Conservation (phyloP, 2,888 invertebrate species). For the Timandra comae region DNA sequence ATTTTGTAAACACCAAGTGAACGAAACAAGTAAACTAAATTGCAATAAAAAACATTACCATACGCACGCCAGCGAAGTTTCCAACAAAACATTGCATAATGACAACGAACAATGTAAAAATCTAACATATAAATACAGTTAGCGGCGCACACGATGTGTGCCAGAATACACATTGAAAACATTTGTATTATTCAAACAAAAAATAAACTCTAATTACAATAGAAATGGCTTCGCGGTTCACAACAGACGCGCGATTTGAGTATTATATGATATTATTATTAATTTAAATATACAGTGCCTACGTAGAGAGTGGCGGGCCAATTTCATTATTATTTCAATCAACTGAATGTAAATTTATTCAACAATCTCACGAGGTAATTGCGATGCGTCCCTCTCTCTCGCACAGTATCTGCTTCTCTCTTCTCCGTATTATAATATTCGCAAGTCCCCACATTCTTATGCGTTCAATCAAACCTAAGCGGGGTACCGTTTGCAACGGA, state of each 20-base stretch:
- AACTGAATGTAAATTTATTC: constrained; percentile 77
- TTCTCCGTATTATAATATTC: constrained; percentile 39
- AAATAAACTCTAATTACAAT: constrained; percentile 57
- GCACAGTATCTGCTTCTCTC: constrained; percentile 26
- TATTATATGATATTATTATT: constrained; percentile 74
- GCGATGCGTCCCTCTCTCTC: constrained; percentile 54
- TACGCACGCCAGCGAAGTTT: too few relatives aligned
- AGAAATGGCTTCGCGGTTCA: constrained; percentile 41
- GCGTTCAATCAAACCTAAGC: constrained; percentile 71
- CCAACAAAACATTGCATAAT: too few relatives aligned
- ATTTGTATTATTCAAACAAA: constrained; percentile 45
- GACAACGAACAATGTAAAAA: too few relatives aligned
- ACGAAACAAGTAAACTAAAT: too few relatives aligned
- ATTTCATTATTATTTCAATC: constrained; percentile 78
- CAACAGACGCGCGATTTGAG: constrained; percentile 59
- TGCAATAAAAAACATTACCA: too few relatives aligned
- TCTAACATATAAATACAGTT: too few relatives aligned
- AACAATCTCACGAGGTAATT: constrained; percentile 77
- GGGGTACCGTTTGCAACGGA: constrained; percentile 34
- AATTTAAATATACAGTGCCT: constrained; percentile 73
- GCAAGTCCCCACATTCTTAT: constrained; percentile 67
- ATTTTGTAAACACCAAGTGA: too few relatives aligned
- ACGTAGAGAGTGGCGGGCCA: constrained; percentile 67
- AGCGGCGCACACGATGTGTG: too few relatives aligned
- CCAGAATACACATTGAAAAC: background rate